Conservation (phyloP, 1,140 invertebrate species). For the Drosophila bipectinata region DNA sequence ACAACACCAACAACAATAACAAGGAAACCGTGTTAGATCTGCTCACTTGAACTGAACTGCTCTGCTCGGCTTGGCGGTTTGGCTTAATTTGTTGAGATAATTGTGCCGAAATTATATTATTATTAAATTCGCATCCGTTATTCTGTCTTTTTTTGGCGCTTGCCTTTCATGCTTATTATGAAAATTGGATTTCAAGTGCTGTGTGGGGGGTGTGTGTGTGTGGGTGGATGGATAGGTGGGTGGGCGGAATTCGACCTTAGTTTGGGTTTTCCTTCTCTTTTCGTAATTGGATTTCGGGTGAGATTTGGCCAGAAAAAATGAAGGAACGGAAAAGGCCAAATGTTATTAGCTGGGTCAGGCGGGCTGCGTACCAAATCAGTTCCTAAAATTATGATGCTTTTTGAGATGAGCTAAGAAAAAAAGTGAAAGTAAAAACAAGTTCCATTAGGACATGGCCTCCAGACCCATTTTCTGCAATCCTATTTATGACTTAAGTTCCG, state of each 20-base stretch:
- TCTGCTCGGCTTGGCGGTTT: slow-evolving; percentile 65
- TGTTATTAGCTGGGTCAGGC: slow-evolving; percentile 54
- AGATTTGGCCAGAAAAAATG: slow-evolving; percentile 51
- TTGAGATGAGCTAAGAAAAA: neutral
- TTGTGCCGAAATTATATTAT: slow-evolving; percentile 79
- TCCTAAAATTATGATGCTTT: slow-evolving; percentile 15
- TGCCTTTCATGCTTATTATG: slow-evolving; percentile 60
- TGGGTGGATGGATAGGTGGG: neutral
- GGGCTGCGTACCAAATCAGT: slow-evolving; percentile 18
- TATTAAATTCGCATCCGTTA: slow-evolving; percentile 75
- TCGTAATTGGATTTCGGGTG: slow-evolving; percentile 75
- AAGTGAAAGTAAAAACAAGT: neutral
- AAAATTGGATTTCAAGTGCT: slow-evolving; percentile 79
- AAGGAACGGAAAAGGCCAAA: slow-evolving; percentile 48
- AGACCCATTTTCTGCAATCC: slow-evolving; percentile 37
- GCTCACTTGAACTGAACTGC: slow-evolving; percentile 59
- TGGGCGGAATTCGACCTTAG: slow-evolving; percentile 63
- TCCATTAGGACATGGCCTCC: slow-evolving; percentile 33
- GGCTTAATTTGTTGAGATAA: slow-evolving; percentile 82
- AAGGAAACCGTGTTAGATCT: slow-evolving; percentile 37
- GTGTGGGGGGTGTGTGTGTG: slow-evolving; percentile 11
- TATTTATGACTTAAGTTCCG: slow-evolving; percentile 30
- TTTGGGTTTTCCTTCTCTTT: slow-evolving; percentile 54
- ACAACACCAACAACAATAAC: slow-evolving; percentile 11
- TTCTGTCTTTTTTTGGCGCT: slow-evolving; percentile 32